phyloP scores from a whole-genome alignment of 2,888 invertebrate genomes.

The Ormyrus rosae region DNA sequence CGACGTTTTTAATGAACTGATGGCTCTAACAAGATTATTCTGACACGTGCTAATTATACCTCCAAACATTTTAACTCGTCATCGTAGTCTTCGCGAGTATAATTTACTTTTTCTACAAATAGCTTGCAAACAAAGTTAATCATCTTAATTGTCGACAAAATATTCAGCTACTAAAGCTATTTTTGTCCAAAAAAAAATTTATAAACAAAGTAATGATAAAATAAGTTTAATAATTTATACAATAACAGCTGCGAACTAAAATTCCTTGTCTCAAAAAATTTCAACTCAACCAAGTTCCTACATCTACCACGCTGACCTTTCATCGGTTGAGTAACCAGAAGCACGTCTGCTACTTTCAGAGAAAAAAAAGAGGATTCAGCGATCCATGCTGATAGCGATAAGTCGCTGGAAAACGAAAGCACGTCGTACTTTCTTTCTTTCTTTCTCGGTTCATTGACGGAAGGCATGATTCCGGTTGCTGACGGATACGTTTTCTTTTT shows the following conservation, averaged over 20 bases:
- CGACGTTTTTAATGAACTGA: neutral
- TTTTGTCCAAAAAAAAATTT: no score
- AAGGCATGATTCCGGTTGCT: neutral
- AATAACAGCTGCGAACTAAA: no score
- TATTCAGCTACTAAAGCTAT: no score
- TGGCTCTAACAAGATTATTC: neutral
- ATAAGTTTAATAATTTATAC: no score
- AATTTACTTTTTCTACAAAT: no score
- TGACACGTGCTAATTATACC: constrained; percentile 5
- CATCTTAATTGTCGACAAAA: no score
- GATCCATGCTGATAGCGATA: constrained; percentile 21
- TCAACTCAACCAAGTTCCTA: no score
- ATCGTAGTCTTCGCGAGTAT: neutral
- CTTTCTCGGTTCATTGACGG: constrained; percentile 22
- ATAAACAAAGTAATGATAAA: no score
- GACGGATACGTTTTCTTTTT: neutral
- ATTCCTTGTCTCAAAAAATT: no score
- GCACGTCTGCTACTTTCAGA: neutral
- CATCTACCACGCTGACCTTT: no score
- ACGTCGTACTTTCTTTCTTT: constrained; percentile 25
- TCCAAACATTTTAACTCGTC: neutral
- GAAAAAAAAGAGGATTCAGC: constrained; percentile 26
- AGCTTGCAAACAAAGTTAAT: no score
- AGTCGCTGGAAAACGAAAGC: constrained; percentile 15
- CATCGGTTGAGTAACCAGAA: no score